Evolutionary conservation across 1,140 invertebrate species (phyloP).

Genomic region (Coptotermes formosanus): DNA sequence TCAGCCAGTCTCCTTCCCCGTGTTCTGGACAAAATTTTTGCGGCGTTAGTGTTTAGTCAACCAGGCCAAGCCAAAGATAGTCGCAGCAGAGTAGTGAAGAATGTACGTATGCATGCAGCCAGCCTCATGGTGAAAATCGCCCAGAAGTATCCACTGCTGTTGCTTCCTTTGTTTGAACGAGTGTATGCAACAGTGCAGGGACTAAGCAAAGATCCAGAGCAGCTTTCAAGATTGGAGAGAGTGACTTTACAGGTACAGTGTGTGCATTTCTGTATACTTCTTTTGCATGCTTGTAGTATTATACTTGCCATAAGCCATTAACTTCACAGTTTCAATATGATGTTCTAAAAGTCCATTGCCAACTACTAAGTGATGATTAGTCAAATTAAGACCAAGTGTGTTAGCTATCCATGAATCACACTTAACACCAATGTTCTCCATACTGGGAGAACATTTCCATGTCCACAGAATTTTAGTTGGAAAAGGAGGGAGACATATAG

Average conservation of each 20-base stretch:
- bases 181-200: slow-evolving; percentile 71
- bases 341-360: too few relatives aligned
- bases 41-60: slow-evolving; percentile 70
- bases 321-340: neutral
- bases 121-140: slow-evolving; percentile 87
- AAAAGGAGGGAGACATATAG: too few relatives aligned
- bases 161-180: slow-evolving; percentile 84
- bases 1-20: slow-evolving; percentile 55
- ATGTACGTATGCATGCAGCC: slow-evolving; percentile 83
- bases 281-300: neutral
- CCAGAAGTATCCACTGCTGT: slow-evolving; percentile 76
- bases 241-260: slow-evolving; percentile 63
- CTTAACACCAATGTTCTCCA: too few relatives aligned
- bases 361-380: too few relatives aligned
- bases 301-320: neutral
- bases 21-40: slow-evolving; percentile 85
- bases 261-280: neutral
- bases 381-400: too few relatives aligned
- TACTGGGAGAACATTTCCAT: too few relatives aligned
- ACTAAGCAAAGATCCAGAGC: slow-evolving; percentile 61
- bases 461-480: too few relatives aligned
- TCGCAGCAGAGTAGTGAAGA: slow-evolving; percentile 72
- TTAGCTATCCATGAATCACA: too few relatives aligned
- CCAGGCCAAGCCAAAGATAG: slow-evolving; percentile 61
- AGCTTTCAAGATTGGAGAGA: slow-evolving; percentile 80